phyloP scores from a whole-genome alignment of 2,113 vertebrate species.

The Megaceryle maxima region DNA sequence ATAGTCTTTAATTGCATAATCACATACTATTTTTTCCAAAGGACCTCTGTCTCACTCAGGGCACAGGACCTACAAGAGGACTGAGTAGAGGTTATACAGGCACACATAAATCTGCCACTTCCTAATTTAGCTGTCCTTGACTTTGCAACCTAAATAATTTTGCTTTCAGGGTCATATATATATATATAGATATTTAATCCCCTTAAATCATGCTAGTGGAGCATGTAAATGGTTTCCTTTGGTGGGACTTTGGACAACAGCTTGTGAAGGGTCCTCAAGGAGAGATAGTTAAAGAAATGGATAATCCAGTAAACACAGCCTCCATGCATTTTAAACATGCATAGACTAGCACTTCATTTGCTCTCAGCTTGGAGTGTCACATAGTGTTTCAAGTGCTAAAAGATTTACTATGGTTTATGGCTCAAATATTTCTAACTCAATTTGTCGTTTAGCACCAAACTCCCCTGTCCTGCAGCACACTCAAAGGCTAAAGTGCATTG shows the following conservation, averaged over 20 bases:
- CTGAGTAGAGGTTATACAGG: constrained; percentile 28
- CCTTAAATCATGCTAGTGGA: not conserved
- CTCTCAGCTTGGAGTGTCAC: constrained; percentile 51
- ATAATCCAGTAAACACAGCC: constrained; percentile 35
- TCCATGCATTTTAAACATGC: constrained; percentile 26
- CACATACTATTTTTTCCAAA: constrained; percentile 40
- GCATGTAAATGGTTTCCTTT: not conserved
- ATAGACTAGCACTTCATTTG: constrained; percentile 63
- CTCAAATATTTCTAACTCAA: constrained; percentile 78
- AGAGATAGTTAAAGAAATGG: constrained; percentile 14
- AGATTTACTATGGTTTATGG: constrained; percentile 78
- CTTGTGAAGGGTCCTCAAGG: not conserved
- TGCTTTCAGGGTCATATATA: not conserved
- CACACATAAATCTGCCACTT: constrained; percentile 56
- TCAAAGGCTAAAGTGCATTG: constrained; percentile 68
- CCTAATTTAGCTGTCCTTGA: constrained; percentile 59
- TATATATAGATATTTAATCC: too few relatives aligned
- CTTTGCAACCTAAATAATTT: constrained; percentile 44
- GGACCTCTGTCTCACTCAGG: not conserved
- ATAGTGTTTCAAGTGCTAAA: constrained; percentile 64
- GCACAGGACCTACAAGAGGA: constrained; percentile 53
- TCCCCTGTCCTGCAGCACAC: constrained; percentile 69
- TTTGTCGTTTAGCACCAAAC: constrained; percentile 77
- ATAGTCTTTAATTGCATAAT: constrained; percentile 27
- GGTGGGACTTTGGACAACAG: not conserved